Conservation (phyloP, 2,888 invertebrate genomes). For the Diplazon laetatorius region DNA sequence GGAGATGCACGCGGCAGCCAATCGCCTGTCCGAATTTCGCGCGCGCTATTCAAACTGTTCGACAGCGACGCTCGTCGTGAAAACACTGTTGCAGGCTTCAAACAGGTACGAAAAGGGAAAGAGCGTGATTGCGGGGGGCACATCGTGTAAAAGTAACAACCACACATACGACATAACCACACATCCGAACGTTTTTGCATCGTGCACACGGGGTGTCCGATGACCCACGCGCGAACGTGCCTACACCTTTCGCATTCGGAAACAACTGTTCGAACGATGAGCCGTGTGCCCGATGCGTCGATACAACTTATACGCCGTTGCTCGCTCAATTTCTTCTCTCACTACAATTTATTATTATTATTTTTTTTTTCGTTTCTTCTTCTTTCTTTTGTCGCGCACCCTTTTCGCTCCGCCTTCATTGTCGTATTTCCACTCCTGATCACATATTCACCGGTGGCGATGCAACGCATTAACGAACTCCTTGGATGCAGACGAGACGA, state of each 20-base stretch:
- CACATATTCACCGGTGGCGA: conserved; percentile 19
- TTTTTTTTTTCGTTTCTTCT: background rate
- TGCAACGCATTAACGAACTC: conserved; percentile 32
- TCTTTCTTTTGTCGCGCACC: background rate
- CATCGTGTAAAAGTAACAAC: no score
- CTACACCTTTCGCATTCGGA: conserved; percentile 74
- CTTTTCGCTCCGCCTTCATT: background rate
- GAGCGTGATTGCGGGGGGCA: no score
- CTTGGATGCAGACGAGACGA: conserved; percentile 46
- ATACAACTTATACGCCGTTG: conserved; percentile 8
- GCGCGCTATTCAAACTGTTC: no score
- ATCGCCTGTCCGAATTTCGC: no score
- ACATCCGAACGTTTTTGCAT: no score
- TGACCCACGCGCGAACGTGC: conserved; percentile 71
- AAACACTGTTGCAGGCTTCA: no score
- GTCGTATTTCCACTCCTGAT: conserved; percentile 4
- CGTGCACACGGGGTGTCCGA: conserved; percentile 63
- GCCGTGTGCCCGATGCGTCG: background rate
- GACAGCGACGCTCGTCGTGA: no score
- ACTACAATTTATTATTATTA: no score
- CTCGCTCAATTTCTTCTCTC: background rate
- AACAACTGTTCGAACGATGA: conserved; percentile 52
- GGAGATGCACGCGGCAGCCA: no score
- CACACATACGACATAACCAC: no score
- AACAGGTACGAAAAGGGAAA: no score